Evolutionary conservation across 2,113 vertebrate species (phyloP).

Genomic region (Lipophrys pholis): DNA sequence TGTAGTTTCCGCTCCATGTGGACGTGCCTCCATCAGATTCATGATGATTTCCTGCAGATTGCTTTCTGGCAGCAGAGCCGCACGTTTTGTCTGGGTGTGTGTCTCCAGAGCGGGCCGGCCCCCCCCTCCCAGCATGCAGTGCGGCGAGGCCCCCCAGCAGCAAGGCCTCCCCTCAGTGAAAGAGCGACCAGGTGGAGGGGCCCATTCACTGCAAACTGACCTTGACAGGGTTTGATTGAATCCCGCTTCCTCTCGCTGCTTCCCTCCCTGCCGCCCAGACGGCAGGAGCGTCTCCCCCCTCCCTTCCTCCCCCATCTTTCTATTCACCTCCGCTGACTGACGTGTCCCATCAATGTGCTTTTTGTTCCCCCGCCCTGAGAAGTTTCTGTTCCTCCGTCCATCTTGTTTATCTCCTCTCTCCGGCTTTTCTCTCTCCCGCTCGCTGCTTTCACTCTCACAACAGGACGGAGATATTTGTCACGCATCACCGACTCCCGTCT

Average conservation of each 20-base stretch:
- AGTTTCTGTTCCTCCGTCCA: constrained; percentile 32
- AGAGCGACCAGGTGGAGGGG: constrained; percentile 65
- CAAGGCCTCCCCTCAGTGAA: constrained; percentile 48
- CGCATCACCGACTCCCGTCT: neutral
- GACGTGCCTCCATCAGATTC: too few relatives aligned
- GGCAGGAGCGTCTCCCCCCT: constrained; percentile 24
- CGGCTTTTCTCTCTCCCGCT: neutral
- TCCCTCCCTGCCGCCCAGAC: constrained; percentile 19
- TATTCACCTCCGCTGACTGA: constrained; percentile 57
- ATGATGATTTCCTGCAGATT: too few relatives aligned
- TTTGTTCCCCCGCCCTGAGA: constrained; percentile 58
- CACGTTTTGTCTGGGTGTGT: constrained; percentile 37
- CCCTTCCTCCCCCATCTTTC: constrained; percentile 44
- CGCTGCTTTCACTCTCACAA: neutral
- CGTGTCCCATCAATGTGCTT: constrained; percentile 65
- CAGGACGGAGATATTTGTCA: too few relatives aligned
- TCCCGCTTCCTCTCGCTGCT: constrained; percentile 70
- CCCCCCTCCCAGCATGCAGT: constrained; percentile 44
- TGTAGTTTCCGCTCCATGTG: too few relatives aligned
- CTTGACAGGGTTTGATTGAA: constrained; percentile 79
- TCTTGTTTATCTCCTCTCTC: constrained; percentile 40
- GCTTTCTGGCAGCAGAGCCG: too few relatives aligned
- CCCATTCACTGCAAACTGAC: constrained; percentile 77
- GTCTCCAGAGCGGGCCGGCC: neutral
- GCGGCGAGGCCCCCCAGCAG: constrained; percentile 35